Evolutionary conservation across 2,888 invertebrate genomes (phyloP).

Genomic region (Acleris cristana): DNA sequence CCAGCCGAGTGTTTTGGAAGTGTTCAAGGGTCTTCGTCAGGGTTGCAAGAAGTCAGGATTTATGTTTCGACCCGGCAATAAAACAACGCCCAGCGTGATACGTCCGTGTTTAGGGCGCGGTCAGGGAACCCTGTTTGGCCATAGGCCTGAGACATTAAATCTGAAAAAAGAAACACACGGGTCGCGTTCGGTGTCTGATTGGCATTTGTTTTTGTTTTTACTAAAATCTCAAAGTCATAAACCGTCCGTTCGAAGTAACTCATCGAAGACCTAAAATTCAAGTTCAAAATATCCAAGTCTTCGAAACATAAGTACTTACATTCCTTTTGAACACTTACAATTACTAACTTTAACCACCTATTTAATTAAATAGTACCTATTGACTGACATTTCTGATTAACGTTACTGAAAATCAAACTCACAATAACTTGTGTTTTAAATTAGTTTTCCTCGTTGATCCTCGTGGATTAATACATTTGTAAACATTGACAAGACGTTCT

Average conservation of each 20-base stretch:
- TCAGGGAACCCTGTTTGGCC: conserved; percentile 12
- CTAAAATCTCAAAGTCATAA: too few relatives aligned
- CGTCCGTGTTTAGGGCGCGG: conserved; percentile 43
- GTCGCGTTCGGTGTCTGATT: too few relatives aligned
- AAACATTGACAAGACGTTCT: conserved; percentile 14
- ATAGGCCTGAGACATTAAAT: conserved; percentile 9
- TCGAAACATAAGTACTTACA: too few relatives aligned
- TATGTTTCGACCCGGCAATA: conserved; percentile 68
- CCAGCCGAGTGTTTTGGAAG: conserved; percentile 61
- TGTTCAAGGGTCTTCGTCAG: conserved; percentile 58
- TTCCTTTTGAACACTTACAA: too few relatives aligned
- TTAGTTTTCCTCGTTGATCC: conserved; percentile 17
- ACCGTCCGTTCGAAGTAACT: too few relatives aligned
- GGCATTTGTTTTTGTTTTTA: too few relatives aligned
- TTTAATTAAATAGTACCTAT: too few relatives aligned
- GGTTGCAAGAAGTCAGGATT: conserved; percentile 64
- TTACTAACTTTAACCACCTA: too few relatives aligned
- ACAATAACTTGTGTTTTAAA: conserved; percentile 10
- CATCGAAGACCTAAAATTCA: too few relatives aligned
- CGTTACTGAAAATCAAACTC: not conserved
- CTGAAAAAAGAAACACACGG: not conserved
- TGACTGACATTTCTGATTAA: not conserved
- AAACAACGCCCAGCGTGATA: conserved; percentile 64
- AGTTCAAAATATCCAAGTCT: too few relatives aligned
- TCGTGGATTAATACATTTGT: conserved; percentile 7